Conservation (phyloP, 2,113 vertebrate species). For the Charadrius vociferus region DNA sequence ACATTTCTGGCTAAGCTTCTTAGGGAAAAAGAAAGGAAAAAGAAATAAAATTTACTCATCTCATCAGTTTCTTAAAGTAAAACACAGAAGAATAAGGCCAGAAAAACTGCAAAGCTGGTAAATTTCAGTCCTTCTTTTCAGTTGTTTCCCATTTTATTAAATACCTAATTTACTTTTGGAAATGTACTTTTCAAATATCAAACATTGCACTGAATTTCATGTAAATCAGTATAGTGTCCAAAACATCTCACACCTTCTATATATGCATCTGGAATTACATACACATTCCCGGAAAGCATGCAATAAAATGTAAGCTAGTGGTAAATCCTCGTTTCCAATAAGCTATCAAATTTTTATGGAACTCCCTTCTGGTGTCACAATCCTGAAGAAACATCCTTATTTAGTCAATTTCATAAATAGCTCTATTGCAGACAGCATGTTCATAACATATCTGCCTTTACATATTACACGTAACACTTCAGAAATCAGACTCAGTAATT, state of each 20-base stretch:
- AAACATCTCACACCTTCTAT: not conserved
- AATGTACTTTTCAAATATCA: not conserved
- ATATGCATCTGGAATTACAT: not conserved
- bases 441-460: not conserved
- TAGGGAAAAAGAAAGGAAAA: not conserved
- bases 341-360: not conserved
- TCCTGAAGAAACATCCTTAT: not conserved
- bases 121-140: not conserved
- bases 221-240: not conserved
- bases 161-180: not conserved
- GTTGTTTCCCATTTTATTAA: not conserved
- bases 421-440: not conserved
- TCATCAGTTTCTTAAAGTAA: not conserved
- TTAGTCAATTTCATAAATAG: not conserved
- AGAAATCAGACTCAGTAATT: not conserved
- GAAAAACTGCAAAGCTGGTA: not conserved
- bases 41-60: not conserved
- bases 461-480: not conserved
- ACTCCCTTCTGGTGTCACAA: not conserved
- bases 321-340: not conserved
- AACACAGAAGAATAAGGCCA: not conserved
- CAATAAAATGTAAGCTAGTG: not conserved
- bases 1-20: not conserved
- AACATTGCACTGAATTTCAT: not conserved
- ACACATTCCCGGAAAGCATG: rapidly evolving